Evolutionary conservation across 2,888 invertebrate species (phyloP), one percentile per base, ranked within the genome.

Genomic region (Bellardia pandia): DNA sequence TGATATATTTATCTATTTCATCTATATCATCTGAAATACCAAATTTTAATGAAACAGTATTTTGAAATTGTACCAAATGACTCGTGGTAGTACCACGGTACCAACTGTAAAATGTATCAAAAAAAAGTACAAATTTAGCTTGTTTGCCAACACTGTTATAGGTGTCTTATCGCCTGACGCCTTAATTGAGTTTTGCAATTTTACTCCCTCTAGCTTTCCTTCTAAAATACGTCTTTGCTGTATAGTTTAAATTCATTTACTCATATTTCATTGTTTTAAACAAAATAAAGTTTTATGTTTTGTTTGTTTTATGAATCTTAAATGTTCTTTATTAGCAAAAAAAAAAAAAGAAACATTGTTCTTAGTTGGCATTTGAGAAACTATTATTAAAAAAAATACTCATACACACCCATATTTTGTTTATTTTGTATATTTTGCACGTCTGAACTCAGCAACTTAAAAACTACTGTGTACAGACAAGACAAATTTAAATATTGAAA

Each of bases 351-450:
- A 56, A 2, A 77, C 69, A 69, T 60, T 60, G 30, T 42, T 69
- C 76, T 66, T 6, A 16, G 40, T 40, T 82, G 60, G 30, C 42
- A 76, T 76, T 75, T 69, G 30, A 42, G 51, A 40, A 40, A 53
- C 45, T 13, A 30, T n/a, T 51, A 3, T 64, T 3, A n/a, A n/a
- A 48, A 66, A 74, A 64, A 81, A 23, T 56, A 51, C 40, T 48
- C 7, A 16, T 23, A 72, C 83, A 83, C 83, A 71, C 77, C 83
- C 71, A 83, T 37, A 62, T 56, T 77, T 64, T 23, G 23, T 23
- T 23, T 23, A 23, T 23, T 23, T 23, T 23, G 23, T 23, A 83
- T 37, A 62, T 56, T 77, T 64, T 53, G 30, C 48, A 8, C 2
- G 33, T 0, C 37, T 0, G 7, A 45, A 56, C 7, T 14, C 23